Evolutionary conservation across 1,140 invertebrate species (phyloP), one percentile per base, ranked within the genome.

Genomic region (Brachionus manjavacas): DNA sequence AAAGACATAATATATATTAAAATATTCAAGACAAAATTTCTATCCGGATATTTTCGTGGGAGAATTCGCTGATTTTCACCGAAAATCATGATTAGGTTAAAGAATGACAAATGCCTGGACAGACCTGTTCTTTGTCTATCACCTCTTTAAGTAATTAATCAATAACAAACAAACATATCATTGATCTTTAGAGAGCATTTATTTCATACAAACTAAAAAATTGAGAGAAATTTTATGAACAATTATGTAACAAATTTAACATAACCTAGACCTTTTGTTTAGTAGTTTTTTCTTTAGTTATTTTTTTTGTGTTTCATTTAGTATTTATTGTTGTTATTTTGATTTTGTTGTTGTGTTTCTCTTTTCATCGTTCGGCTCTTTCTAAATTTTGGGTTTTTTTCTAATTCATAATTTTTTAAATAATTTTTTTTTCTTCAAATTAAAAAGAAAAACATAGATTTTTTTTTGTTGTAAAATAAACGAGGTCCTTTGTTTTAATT

Each of bases 171-270:
- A n/a, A 16, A 55, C 49, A 14, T 14, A 52, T 55, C 14, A 55
- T 55, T 55, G 52, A 55, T 55, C 7, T 23, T 55, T 6, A 55
- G n/a, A 23, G 16, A 55, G 16, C 52, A 55, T 55, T 23, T 55
- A 55, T 55, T 55, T 55, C 4, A 55, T 55, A 55, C 16, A 55
- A 55, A 55, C 52, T 55, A 55, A 4, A 16, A 16, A n/a, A 55
- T 55, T 55, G 16, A 55, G 16, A 55, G 23, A 55, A 55, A 55
- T 16, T 55, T 55, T 55, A 55, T 55, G 52, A 72, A 72, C 68
- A 72, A 72, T 72, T 72, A 72, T 72, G 68, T 72, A 72, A 72
- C 35, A 72, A 72, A 39, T 72, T 72, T 72, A 72, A 39, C 31
- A 39, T 72, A 72, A 72, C 68, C 68, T 72, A 72, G 68, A 72